Evolutionary conservation across 53 echinoderm and acorn worm species (phyloP), one percentile per base, ranked within the genome.

Genomic region (Hippasteria phrygiana): DNA sequence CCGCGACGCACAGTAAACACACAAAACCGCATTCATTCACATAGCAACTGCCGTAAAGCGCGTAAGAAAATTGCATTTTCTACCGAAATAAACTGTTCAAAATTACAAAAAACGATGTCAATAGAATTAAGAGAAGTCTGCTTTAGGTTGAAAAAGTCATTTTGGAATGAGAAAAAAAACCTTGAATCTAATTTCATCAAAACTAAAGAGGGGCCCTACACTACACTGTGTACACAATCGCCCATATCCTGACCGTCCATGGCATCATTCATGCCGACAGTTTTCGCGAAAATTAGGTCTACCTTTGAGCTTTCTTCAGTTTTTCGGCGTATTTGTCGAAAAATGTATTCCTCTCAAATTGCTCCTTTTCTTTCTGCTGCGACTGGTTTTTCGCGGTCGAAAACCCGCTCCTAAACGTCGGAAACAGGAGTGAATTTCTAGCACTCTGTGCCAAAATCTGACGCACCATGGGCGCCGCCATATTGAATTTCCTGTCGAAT

Each of bases 271-370:
- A 69, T n/a, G 12, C 0, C 43, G 38, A n/a, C 1, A 29, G 4
- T 0, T 28, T 6, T 33, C 22, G n/a, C n/a, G n/a, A n/a, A n/a
- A n/a, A n/a, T 28, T 5, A 47, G 17, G 28, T 69, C 35, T 83
- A 93, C 96, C 96, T 94, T 71, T 89, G 94, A 2, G 91, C 37
- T 88, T 96, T 78, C 80, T 94, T 88, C 8, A 96, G 89, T 83
- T 94, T 96, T 27, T 94, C 85, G 16, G 94, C 94, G 88, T 96
- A 96, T 90, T 93, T 94, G 18, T 90, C 91, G 45, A 87, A 88
- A 87, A 71, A 96, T 8, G 89, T 87, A 41, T 96, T 96, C n/a
- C 83, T 82, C 29, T 80, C 71, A 33, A 96, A 78, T 40, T 78
- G 79, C 37, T 83, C 88, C 28, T 35, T 39, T 64, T 79, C 89